Base-by-base conservation (phyloP, 2,113 vertebrate species). In the Prunella himalayana region DNA sequence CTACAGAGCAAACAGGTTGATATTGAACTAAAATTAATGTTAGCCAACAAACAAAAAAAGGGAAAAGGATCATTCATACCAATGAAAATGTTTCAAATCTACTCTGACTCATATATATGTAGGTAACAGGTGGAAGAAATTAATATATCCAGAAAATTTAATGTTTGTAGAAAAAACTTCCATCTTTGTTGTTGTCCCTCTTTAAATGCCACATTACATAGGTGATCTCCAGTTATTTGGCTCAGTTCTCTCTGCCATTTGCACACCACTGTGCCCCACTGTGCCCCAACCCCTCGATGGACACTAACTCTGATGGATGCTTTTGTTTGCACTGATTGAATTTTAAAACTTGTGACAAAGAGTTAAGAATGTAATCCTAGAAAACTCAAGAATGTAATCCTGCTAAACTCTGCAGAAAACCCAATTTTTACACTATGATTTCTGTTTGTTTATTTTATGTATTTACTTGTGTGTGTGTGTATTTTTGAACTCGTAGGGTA, bases 341-440 rank as follows among this genome's bases (percentile, higher is more conserved):
- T 66, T 75, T 30, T 69, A 59, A 86, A 70, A 63, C 17, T 18
- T 54, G 30, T 50, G 47, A 90, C 16, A 68, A 65, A 70, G 25
- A 59, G 9, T 18, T 66, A 75, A 75, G n/a, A 75, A 63, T 3
- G 2, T 11, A 19, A 45, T 63, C 35, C 39, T 47, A 54, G 65
- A 71, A 90, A 63, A 70, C 7, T 59, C 21, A 51, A 86, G 33
- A 72, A 69, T 2, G 1, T 11, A 16, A 42, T 60, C 33, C 41
- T 44, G 47, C 59, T 64, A 88, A 56, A 68, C 9, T 56, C 27
- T 44, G 35, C 27, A 64, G 15, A 47, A 53, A 75, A 61, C 2
- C 11, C 2, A 70, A 1, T 41, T 21, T 33, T 76, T 42, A 24
- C 24, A 23, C 4, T 57, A 41, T 0, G 5, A 14, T 51, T 56